Evolutionary conservation across 2,888 invertebrate genomes (phyloP).

Genomic region (Pasiphila rectangulata): DNA sequence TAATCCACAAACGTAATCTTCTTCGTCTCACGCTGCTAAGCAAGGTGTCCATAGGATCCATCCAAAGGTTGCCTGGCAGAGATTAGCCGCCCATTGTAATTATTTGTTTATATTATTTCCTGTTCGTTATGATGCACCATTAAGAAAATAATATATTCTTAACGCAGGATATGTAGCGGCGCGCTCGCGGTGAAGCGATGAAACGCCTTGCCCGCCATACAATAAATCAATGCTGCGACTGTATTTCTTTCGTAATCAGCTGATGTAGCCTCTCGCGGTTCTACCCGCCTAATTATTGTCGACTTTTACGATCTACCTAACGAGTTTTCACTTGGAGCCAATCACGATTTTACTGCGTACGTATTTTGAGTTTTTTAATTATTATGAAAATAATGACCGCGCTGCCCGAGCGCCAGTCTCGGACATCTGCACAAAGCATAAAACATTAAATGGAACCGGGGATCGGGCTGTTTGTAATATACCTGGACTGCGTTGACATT

Average conservation of each 20-base stretch:
- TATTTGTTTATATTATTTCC: too few relatives aligned
- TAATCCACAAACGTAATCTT: too few relatives aligned
- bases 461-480: constrained; percentile 22
- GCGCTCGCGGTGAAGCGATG: constrained; percentile 55
- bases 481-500: constrained; percentile 23
- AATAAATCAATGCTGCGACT: constrained; percentile 76
- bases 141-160: too few relatives aligned
- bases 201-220: constrained; percentile 56
- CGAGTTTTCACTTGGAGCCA: constrained; percentile 78
- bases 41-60: too few relatives aligned
- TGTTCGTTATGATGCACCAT: too few relatives aligned
- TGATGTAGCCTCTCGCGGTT: constrained; percentile 75
- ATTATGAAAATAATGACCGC: constrained; percentile 49
- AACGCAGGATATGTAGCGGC: constrained; percentile 44
- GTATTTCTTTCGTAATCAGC: constrained; percentile 80
- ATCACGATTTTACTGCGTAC: constrained; percentile 75
- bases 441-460: constrained; percentile 28
- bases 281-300: constrained; percentile 78
- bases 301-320: constrained; percentile 78
- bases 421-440: constrained; percentile 33
- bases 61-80: too few relatives aligned
- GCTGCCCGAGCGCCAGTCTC: constrained; percentile 19
- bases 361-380: constrained; percentile 71
- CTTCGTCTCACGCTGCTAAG: too few relatives aligned
- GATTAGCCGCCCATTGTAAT: too few relatives aligned